phyloP scores from a whole-genome alignment of 1,140 invertebrate species.

The Philaenus spumarius region DNA sequence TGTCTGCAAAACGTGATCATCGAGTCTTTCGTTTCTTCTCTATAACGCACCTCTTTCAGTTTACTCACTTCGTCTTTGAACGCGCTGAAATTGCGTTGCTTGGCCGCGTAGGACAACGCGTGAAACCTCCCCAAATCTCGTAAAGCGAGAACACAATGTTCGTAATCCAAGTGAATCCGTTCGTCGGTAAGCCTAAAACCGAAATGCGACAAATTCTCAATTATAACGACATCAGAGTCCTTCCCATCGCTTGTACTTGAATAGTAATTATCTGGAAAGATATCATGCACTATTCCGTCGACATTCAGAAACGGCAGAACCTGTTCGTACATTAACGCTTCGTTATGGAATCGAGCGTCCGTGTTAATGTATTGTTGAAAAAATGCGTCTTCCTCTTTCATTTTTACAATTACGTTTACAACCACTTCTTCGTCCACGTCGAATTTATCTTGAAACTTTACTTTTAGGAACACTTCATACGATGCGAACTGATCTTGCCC shows the following conservation, averaged over 20 bases:
- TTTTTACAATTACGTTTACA: not conserved
- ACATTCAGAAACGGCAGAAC: constrained; percentile 19
- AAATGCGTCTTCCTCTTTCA: not conserved
- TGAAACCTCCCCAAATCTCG: constrained; percentile 39
- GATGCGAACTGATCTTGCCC: too few relatives aligned
- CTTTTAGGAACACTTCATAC: too few relatives aligned
- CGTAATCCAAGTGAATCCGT: constrained; percentile 23
- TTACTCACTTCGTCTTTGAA: constrained; percentile 31
- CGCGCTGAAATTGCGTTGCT: constrained; percentile 27
- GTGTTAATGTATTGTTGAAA: not conserved
- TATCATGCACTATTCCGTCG: not conserved
- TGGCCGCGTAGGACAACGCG: constrained; percentile 35
- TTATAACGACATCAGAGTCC: constrained; percentile 28
- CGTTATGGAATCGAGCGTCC: constrained; percentile 21
- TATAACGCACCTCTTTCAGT: constrained; percentile 26
- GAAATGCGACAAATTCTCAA: constrained; percentile 31
- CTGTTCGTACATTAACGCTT: constrained; percentile 21
- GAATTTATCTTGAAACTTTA: too few relatives aligned
- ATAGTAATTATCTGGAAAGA: constrained; percentile 6
- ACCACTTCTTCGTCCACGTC: too few relatives aligned
- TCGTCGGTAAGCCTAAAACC: constrained; percentile 16
- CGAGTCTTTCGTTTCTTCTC: not conserved
- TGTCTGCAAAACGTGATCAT: not conserved
- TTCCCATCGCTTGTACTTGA: not conserved
- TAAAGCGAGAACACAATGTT: constrained; percentile 34